Evolutionary conservation across 2,888 invertebrate species (phyloP).

Genomic region (Hedychridium roseum): DNA sequence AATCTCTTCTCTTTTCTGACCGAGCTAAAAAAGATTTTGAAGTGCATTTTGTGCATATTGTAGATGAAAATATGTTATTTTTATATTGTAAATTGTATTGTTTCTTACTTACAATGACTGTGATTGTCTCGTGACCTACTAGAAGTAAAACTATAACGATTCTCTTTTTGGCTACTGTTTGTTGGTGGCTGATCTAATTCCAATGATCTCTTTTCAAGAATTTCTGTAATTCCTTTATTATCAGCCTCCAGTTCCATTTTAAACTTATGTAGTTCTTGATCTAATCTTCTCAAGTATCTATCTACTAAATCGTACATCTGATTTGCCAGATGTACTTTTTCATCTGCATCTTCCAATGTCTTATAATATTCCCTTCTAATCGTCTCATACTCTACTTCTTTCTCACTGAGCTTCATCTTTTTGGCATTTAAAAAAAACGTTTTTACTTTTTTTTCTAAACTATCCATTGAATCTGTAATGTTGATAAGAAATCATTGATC

Average conservation of each 20-base stretch:
- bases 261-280: slow-evolving; percentile 93
- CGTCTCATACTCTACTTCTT: slow-evolving; percentile 84
- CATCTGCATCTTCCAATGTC: slow-evolving; percentile 93
- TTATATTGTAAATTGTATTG: slow-evolving; percentile 1
- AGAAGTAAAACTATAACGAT: slow-evolving; percentile 70
- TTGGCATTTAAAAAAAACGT: slow-evolving; percentile 87
- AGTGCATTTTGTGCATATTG: background rate
- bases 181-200: slow-evolving; percentile 81
- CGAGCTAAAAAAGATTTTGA: slow-evolving; percentile 62
- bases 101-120: slow-evolving; percentile 55
- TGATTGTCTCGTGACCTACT: slow-evolving; percentile 61
- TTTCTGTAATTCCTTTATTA: slow-evolving; percentile 96
- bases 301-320: slow-evolving; percentile 95
- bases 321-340: slow-evolving; percentile 93
- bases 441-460: slow-evolving; percentile 88
- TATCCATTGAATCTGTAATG: slow-evolving; percentile 89
- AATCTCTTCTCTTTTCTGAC: slow-evolving; percentile 80
- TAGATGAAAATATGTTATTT: slow-evolving; percentile 5
- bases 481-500: too few species aligned
- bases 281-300: slow-evolving; percentile 87
- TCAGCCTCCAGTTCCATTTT: slow-evolving; percentile 99
- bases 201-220: slow-evolving; percentile 90
- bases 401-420: slow-evolving; percentile 75
- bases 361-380: slow-evolving; percentile 90
- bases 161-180: slow-evolving; percentile 82